Evolutionary conservation across 2,888 invertebrate species (phyloP).

Genomic region (Hemistola chrysoprasaria): DNA sequence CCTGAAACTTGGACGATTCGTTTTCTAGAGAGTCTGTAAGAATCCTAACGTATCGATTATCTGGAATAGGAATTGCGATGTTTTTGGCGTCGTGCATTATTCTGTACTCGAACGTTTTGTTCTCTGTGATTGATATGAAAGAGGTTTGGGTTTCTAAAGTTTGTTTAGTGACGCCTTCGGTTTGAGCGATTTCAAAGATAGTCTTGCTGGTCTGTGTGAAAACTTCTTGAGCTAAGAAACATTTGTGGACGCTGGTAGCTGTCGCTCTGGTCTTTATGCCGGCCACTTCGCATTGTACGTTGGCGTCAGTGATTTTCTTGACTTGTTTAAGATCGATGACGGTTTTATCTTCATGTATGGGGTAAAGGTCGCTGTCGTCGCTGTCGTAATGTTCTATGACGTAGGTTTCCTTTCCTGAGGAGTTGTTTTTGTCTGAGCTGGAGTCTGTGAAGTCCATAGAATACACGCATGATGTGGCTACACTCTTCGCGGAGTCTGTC

Average conservation of each 20-base stretch:
- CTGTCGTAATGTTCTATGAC: slow-evolving; percentile 60
- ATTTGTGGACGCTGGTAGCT: slow-evolving; percentile 38
- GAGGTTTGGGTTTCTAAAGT: slow-evolving; percentile 70
- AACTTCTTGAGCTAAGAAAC: slow-evolving; percentile 56
- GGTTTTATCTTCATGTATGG: slow-evolving; percentile 37
- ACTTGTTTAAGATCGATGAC: slow-evolving; percentile 36
- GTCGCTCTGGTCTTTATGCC: slow-evolving; percentile 31
- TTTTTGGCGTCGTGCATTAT: slow-evolving; percentile 36
- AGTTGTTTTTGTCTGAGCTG: slow-evolving; percentile 62
- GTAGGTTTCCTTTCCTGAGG: slow-evolving; percentile 69
- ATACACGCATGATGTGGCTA: slow-evolving; percentile 61
- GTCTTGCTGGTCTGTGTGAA: slow-evolving; percentile 83
- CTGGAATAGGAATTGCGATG: slow-evolving; percentile 5
- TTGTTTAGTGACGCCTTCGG: slow-evolving; percentile 40
- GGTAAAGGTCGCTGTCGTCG: slow-evolving; percentile 56
- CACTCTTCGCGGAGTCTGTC: slow-evolving; percentile 71
- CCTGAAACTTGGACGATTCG: slow-evolving; percentile 48
- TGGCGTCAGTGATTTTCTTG: slow-evolving; percentile 27
- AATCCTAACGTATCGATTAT: slow-evolving; percentile 10
- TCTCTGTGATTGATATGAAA: slow-evolving; percentile 57
- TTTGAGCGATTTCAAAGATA: slow-evolving; percentile 72
- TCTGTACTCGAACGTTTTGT: slow-evolving; percentile 53
- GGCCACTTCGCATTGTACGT: slow-evolving; percentile 26
- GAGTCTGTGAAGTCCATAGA: slow-evolving; percentile 68
- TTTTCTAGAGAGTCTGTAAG: slow-evolving; percentile 40